A percentile compares a stretch with the other conserved stretches of the same genome.
phyloP scores from a whole-genome alignment of 64 coral and sea anemone species.

The Pocillopora damicornis region DNA sequence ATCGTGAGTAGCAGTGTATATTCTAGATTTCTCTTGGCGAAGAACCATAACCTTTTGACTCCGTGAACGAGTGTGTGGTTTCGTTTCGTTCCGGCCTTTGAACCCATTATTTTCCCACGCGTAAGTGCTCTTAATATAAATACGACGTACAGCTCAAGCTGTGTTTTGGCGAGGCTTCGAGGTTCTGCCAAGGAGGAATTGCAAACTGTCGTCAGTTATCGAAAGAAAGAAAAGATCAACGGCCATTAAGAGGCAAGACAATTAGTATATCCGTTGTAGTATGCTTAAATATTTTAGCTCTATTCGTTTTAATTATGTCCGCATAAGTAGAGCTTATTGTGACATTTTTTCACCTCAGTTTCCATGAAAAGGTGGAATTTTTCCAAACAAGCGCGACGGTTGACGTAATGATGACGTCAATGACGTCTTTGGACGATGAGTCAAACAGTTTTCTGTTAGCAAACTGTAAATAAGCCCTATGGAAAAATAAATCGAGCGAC shows the following conservation, averaged over 20 bases:
- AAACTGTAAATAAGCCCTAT: background rate
- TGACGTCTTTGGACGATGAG: background rate
- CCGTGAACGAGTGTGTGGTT: background rate
- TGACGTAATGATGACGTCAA: slow-evolving; percentile 31
- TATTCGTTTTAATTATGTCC: slow-evolving; percentile 2
- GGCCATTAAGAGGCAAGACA: background rate
- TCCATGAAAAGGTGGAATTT: background rate
- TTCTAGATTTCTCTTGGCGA: background rate
- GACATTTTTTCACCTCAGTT: background rate
- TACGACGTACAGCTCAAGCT: background rate
- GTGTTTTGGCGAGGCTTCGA: background rate
- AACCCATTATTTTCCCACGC: background rate
- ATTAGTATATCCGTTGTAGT: background rate
- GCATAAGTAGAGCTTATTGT: background rate
- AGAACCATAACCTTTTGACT: background rate
- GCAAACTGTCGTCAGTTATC: background rate
- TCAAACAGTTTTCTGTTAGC: background rate
- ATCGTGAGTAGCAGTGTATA: background rate
- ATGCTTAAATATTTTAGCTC: background rate
- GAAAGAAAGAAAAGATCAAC: background rate
- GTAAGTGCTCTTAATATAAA: background rate
- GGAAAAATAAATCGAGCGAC: background rate
- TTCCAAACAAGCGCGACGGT: background rate
- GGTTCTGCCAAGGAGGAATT: background rate
- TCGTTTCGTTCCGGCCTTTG: background rate